Base-by-base conservation (phyloP, 30 jellyfish, hydroid and myxozoan genomes). In the Aurelia aurita region DNA sequence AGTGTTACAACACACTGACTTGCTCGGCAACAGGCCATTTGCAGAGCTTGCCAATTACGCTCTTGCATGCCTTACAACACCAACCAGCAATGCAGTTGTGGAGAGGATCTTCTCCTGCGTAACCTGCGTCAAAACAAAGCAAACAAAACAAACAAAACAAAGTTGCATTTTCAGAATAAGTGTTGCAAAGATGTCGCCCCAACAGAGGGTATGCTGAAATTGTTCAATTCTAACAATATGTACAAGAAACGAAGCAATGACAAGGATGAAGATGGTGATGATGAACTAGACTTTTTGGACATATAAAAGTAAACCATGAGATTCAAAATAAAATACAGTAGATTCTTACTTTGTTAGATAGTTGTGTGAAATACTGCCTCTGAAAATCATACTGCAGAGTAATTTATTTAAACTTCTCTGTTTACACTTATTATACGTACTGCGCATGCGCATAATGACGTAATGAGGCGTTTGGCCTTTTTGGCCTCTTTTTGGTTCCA, bases 21-120 rank as follows among this genome's bases (percentile, higher is more conserved):
- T 21, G 28, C 20, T 66, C 54, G 78, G 78, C 11, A 51, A 66
- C 54, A 45, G 34, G 34, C 34, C 84, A 71, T 80, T 80, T 57
- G 67, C 67, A 80, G 86, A 80, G 74, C 91, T 80, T 80, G 89
- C 87, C 21, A 25, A 27, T 27, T 80, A 32, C 67, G 91, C 91
- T 51, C 86, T 80, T 34, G 80, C 91, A 43, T 80, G 91, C 51
- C 86, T 80, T 35, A 80, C 80, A 55, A 78, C 88, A 78, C 87
- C 87, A 44, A 59, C 65, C 23, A 78, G 89, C 89, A 78, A 78
- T 78, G 89, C 91, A 72, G 60, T 80, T 19, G 91, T 80, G 12
- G 91, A 80, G 57, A 80, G 91, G 60, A 67, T 80, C 28, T 80
- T 80, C 74, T 80, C 91, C 47, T 72, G 26, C 67, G 87, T 57